phyloP scores from a whole-genome alignment of 2,113 vertebrate genomes.

The Gallinago paraguaiae region DNA sequence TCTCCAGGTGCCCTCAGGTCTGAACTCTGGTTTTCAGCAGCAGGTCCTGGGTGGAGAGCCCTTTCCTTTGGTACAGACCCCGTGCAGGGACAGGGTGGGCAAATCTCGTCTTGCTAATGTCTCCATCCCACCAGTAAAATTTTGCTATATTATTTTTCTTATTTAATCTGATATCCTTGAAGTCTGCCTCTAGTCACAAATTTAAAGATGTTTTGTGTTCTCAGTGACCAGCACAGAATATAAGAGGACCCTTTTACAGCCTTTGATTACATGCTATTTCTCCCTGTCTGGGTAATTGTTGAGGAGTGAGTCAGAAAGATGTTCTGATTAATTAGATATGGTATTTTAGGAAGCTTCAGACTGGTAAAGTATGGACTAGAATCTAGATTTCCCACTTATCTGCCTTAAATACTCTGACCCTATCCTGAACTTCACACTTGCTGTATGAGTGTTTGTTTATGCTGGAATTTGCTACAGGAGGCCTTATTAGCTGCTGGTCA shows the following conservation, averaged over 20 bases:
- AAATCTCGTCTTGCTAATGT: not conserved
- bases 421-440: constrained; percentile 20
- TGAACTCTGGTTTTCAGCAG: not conserved
- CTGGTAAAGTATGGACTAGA: constrained; percentile 57
- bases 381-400: constrained; percentile 71
- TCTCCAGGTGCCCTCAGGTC: too few relatives aligned
- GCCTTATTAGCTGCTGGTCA: constrained; percentile 70
- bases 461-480: constrained; percentile 58
- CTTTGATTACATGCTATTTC: constrained; percentile 65
- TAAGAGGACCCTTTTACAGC: constrained; percentile 45
- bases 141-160: not conserved
- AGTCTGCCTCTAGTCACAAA: constrained; percentile 7
- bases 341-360: constrained; percentile 66
- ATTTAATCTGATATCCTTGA: not conserved
- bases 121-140: not conserved
- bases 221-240: constrained; percentile 23
- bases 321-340: constrained; percentile 74
- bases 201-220: constrained; percentile 51
- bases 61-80: rapidly evolving
- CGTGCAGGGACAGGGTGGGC: not conserved
- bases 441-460: constrained; percentile 63
- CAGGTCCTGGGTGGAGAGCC: not conserved
- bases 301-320: constrained; percentile 68
- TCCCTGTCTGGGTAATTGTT: constrained; percentile 68
- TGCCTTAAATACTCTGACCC: constrained; percentile 53